phyloP scores from a whole-genome alignment of 2,113 vertebrate species.

The Ochotona curzoniae region DNA sequence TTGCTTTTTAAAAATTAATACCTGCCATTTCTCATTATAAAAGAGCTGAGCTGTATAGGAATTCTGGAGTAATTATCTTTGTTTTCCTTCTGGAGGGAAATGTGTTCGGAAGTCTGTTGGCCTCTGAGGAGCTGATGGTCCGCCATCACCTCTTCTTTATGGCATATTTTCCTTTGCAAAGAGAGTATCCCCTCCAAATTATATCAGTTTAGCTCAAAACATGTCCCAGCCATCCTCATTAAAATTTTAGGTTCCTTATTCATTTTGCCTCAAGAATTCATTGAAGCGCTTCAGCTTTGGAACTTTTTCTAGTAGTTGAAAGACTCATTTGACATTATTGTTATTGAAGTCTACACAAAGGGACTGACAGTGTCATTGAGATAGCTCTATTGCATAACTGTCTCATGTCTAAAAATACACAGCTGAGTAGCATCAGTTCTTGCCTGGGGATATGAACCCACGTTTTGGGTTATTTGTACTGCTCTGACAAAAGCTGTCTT shows the following conservation, averaged over 20 bases:
- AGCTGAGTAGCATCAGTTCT: not conserved
- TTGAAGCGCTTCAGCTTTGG: conserved; percentile 5
- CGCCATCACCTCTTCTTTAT: not conserved
- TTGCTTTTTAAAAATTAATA: not conserved
- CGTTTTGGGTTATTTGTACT: not conserved
- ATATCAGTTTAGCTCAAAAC: not conserved
- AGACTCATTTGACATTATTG: conserved; percentile 23
- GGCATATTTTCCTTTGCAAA: not conserved
- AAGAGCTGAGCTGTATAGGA: not conserved
- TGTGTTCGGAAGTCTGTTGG: not conserved
- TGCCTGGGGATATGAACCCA: not conserved
- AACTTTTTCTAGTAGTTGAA: conserved; percentile 1
- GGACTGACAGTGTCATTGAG: not conserved
- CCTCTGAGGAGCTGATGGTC: not conserved
- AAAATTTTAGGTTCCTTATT: not conserved
- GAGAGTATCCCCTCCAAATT: not conserved
- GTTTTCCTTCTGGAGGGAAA: not conserved
- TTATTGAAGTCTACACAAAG: conserved; percentile 25
- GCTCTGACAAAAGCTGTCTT: not conserved
- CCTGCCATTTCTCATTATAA: not conserved
- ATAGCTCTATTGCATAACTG: conserved; percentile 65
- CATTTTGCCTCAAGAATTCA: conserved; percentile 48
- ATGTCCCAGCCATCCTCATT: not conserved
- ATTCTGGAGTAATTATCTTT: not conserved
- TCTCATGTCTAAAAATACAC: conserved; percentile 63